These are phyloP conservation scores for Coendou prehensilis DNA, from an alignment of 2,797 vertebrate species.

Conservation along the genomic window DNA sequence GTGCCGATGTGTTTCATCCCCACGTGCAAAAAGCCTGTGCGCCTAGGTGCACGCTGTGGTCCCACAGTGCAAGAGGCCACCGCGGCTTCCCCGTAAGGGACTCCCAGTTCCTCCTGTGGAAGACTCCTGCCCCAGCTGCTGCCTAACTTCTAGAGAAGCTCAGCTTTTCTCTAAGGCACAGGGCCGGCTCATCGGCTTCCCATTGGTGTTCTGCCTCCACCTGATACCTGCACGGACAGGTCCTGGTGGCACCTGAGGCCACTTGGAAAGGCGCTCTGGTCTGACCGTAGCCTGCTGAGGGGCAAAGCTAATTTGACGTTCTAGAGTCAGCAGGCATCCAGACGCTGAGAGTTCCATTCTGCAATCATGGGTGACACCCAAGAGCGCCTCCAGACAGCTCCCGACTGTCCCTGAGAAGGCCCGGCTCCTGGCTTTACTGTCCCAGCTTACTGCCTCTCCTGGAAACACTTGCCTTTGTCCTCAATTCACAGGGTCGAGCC, in stretches of 20 bases:
- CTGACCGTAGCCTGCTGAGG: not conserved
- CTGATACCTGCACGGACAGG: not conserved
- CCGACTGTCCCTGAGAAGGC: not conserved
- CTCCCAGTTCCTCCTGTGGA: not conserved
- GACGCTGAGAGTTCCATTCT: not conserved
- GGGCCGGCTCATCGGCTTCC: not conserved
- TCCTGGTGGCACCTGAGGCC: not conserved
- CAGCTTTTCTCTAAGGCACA: not conserved
- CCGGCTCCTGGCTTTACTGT: not conserved
- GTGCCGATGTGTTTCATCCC: accelerated
- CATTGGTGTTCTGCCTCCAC: not conserved
- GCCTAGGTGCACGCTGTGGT: not conserved
- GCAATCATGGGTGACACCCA: not conserved
- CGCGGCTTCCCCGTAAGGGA: not conserved
- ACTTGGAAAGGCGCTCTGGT: not conserved
- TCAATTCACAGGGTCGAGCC: not conserved
- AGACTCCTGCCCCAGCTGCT: not conserved
- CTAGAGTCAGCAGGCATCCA: not conserved
- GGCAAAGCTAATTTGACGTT: not conserved
- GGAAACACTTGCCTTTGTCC: not conserved
- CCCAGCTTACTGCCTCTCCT: not conserved
- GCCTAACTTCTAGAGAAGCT: not conserved
- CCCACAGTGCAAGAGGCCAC: not conserved
- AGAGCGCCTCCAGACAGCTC: not conserved
- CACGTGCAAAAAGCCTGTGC: not conserved